Evolutionary conservation across 2,113 vertebrate species (phyloP).

Genomic region (Okapia johnstoni): DNA sequence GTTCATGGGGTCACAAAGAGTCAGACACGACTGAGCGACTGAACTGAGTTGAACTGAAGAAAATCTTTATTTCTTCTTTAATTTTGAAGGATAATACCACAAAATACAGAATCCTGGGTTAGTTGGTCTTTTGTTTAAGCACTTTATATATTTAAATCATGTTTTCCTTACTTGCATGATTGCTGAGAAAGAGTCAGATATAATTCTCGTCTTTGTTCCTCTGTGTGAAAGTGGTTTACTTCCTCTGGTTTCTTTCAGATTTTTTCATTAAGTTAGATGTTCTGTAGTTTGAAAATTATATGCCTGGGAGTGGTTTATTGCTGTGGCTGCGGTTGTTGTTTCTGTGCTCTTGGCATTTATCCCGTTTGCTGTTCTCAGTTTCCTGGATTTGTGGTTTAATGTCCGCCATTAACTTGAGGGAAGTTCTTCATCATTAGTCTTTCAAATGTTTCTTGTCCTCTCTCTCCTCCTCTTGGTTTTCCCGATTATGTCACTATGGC

Average conservation of each 20-base stretch:
- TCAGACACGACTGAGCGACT: too few species aligned
- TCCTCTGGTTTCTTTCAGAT: neutral
- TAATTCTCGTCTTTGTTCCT: neutral
- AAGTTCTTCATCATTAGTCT: neutral
- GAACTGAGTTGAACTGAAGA: too few species aligned
- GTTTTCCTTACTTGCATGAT: neutral
- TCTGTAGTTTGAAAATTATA: neutral
- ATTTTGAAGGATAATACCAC: neutral
- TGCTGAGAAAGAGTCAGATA: neutral
- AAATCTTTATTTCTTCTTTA: neutral
- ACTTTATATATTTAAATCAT: neutral
- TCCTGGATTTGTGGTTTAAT: neutral
- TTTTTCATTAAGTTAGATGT: neutral
- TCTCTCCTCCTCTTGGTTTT: neutral
- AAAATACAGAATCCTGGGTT: neutral
- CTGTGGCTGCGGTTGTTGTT: neutral
- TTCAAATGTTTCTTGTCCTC: neutral
- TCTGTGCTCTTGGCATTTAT: neutral
- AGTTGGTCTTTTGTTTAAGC: neutral
- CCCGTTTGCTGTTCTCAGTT: neutral
- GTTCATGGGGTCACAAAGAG: too few species aligned
- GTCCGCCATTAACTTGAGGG: neutral
- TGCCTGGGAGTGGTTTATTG: neutral
- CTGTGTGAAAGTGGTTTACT: neutral
- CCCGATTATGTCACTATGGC: accelerated